A percentile compares a stretch with the other conserved stretches of the same genome.
Evolutionary conservation across 92 coral and sea anemone genomes (phyloP).

Genomic region (Anthopleura xanthogrammica): DNA sequence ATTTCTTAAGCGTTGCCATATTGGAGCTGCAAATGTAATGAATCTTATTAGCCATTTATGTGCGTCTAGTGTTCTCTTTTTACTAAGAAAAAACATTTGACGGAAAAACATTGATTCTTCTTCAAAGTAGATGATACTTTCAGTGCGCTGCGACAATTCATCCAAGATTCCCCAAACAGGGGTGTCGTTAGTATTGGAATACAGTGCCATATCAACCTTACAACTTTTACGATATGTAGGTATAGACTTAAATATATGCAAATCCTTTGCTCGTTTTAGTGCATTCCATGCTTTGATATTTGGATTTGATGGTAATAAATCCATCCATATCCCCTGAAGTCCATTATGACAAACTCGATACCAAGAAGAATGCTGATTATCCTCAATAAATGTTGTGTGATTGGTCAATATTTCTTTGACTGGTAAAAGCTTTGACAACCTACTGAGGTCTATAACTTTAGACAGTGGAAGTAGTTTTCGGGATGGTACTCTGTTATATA

Average conservation of each 20-base stretch:
- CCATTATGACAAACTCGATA: slow-evolving; percentile 82
- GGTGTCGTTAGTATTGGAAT: not conserved
- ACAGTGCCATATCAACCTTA: slow-evolving; percentile 33
- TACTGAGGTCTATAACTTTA: slow-evolving; percentile 62
- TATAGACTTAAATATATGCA: slow-evolving; percentile 5
- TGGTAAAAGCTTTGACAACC: slow-evolving; percentile 66
- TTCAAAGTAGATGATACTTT: slow-evolving; percentile 77
- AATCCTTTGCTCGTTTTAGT: slow-evolving; percentile 20
- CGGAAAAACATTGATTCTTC: slow-evolving; percentile 89
- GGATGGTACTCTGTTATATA: slow-evolving; percentile 62
- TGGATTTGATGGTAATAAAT: slow-evolving; percentile 45
- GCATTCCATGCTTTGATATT: slow-evolving; percentile 47
- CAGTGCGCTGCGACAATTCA: slow-evolving; percentile 59
- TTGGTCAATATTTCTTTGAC: slow-evolving; percentile 69
- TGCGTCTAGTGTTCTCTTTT: slow-evolving; percentile 62
- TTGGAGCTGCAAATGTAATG: slow-evolving; percentile 66
- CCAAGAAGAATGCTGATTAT: slow-evolving; percentile 49
- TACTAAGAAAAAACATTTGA: slow-evolving; percentile 56
- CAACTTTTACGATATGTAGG: slow-evolving; percentile 63
- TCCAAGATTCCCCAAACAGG: slow-evolving; percentile 67
- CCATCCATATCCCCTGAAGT: slow-evolving; percentile 78
- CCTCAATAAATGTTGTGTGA: slow-evolving; percentile 56
- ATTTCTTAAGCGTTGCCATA: slow-evolving; percentile 44
- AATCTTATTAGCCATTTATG: slow-evolving; percentile 73
- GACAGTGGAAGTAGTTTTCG: slow-evolving; percentile 71